These are phyloP conservation scores for Leucoraja ocellata DNA, from an alignment of 2,797 vertebrate genomes.

Conservation along the genomic window DNA sequence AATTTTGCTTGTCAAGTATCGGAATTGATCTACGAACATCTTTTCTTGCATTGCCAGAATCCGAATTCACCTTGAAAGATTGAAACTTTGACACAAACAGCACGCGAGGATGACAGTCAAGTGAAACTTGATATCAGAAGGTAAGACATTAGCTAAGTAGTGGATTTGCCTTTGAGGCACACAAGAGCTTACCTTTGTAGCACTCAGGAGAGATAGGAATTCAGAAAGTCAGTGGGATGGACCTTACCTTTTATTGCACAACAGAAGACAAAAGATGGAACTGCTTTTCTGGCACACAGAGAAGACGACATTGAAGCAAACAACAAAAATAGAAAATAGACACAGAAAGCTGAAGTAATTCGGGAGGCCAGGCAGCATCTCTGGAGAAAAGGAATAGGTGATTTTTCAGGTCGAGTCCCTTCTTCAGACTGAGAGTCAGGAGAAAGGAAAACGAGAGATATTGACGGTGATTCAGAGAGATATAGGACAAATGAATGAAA, in stretches of 20 bases:
- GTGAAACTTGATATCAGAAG: not conserved
- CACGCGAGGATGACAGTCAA: not conserved
- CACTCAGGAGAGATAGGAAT: not conserved
- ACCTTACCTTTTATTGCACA: not conserved
- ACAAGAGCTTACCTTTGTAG: not conserved
- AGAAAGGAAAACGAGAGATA: too few relatives aligned
- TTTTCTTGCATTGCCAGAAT: not conserved
- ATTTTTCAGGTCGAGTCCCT: too few relatives aligned
- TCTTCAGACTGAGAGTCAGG: too few relatives aligned
- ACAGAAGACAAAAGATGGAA: conserved; percentile 5
- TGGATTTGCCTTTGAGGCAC: not conserved
- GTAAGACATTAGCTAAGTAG: not conserved
- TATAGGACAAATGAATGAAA: too few relatives aligned
- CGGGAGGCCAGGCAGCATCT: too few relatives aligned
- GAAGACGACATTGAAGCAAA: not conserved
- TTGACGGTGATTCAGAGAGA: too few relatives aligned
- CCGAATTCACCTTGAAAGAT: not conserved
- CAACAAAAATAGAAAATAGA: not conserved
- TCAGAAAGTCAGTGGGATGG: not conserved
- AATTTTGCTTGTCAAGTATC: not conserved
- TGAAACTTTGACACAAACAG: not conserved
- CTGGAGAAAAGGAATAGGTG: too few relatives aligned
- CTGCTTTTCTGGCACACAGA: not conserved
- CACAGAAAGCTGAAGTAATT: too few relatives aligned
- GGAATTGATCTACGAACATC: not conserved